These are phyloP conservation scores for Bacillus rossius DNA, from an alignment of 1,140 invertebrate genomes.

Conservation along the genomic window DNA sequence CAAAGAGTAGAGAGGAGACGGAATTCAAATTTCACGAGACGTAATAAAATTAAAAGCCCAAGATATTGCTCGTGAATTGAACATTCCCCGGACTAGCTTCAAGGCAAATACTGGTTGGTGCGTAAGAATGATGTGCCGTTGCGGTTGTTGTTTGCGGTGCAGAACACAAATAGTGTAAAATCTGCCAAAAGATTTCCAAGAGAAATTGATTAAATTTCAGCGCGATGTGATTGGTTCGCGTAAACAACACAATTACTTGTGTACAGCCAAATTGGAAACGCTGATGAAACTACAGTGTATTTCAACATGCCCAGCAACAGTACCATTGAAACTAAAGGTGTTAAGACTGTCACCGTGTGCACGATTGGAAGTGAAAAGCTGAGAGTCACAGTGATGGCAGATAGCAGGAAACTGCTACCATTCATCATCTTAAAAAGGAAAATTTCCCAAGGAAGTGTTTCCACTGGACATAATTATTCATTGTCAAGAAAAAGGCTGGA, in stretches of 20 bases:
- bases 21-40: not conserved
- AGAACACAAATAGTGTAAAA: constrained; percentile 7
- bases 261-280: constrained; percentile 17
- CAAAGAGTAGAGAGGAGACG: not conserved
- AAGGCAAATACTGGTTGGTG: constrained; percentile 13
- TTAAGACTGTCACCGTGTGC: constrained; percentile 11
- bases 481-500: constrained; percentile 17
- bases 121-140: not conserved
- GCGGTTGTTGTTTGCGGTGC: constrained; percentile 1
- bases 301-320: constrained; percentile 16
- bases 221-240: constrained; percentile 3
- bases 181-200: constrained; percentile 1
- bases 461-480: constrained; percentile 7
- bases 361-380: constrained; percentile 14
- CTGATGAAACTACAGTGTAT: constrained; percentile 16
- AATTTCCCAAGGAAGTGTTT: constrained; percentile 5
- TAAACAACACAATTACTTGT: constrained; percentile 7
- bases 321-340: constrained; percentile 12
- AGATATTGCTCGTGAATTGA: not conserved
- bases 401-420: constrained; percentile 14
- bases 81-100: not conserved
- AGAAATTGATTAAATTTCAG: constrained; percentile 1
- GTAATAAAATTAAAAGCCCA: constrained; percentile 1
- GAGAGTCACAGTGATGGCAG: constrained; percentile 8
- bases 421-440: constrained; percentile 16